phyloP scores from a whole-genome alignment of 2,797 vertebrate genomes.

The Tamandua tetradactyla region DNA sequence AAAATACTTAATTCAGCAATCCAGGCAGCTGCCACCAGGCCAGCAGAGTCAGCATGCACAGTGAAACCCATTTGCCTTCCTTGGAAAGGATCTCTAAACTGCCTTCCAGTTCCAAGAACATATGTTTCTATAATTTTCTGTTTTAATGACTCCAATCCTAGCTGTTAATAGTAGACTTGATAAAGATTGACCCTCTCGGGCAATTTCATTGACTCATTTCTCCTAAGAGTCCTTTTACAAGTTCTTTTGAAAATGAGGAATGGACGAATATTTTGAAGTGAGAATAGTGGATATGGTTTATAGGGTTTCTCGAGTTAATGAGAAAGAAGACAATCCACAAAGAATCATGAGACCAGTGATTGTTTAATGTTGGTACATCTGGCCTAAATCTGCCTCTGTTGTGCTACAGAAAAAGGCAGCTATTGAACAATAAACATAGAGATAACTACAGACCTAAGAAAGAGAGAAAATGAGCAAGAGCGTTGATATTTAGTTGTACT shows the following conservation, averaged over 20 bases:
- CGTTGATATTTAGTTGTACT: neutral
- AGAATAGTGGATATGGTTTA: neutral
- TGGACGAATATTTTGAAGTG: neutral
- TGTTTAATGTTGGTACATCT: neutral
- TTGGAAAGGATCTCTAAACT: conserved; percentile 23
- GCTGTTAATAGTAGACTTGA: neutral
- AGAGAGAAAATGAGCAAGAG: neutral
- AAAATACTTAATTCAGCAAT: neutral
- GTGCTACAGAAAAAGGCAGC: neutral
- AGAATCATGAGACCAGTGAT: neutral
- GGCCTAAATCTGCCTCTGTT: neutral
- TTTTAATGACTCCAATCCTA: neutral
- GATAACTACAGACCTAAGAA: neutral
- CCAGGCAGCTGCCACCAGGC: neutral
- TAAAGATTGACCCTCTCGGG: neutral
- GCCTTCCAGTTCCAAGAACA: neutral
- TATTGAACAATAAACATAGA: conserved; percentile 7
- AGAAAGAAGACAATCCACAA: neutral
- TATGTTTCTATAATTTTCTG: neutral
- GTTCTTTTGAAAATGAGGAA: neutral
- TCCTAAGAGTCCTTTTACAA: neutral
- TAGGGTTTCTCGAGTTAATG: neutral
- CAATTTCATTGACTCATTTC: conserved; percentile 8
- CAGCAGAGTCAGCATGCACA: neutral
- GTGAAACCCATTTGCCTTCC: neutral